Percentiles rank a stretch among this genome's conserved stretches.
Conservation (phyloP, 2,113 vertebrate genomes). For the Passer montanus region DNA sequence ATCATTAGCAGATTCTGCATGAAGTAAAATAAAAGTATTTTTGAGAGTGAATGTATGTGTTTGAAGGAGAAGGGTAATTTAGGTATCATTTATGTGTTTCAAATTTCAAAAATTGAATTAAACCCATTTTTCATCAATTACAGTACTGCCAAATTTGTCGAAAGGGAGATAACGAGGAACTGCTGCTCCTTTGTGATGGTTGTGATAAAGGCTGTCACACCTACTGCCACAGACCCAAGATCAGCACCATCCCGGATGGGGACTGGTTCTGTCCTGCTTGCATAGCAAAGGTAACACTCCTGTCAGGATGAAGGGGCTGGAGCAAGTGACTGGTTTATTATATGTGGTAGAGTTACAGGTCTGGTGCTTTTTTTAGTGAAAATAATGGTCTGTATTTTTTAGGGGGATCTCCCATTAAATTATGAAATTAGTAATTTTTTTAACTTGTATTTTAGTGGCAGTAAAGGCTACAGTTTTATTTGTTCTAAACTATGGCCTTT, state of each 20-base stretch:
- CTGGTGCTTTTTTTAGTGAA: not conserved
- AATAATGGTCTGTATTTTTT: not conserved
- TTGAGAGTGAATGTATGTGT: not conserved
- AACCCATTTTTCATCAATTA: conserved; percentile 56
- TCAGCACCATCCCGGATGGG: conserved; percentile 94
- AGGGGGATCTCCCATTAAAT: not conserved
- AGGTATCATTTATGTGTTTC: not conserved
- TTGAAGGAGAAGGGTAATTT: conserved; percentile 25
- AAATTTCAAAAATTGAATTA: not conserved
- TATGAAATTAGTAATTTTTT: not conserved
- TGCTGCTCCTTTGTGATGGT: conserved; percentile 95
- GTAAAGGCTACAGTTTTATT: not conserved
- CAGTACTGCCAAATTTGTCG: conserved; percentile 98
- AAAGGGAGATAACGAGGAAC: conserved; percentile 97
- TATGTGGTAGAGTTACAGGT: not conserved
- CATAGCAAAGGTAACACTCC: conserved; percentile 90
- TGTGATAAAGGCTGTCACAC: conserved; percentile 99
- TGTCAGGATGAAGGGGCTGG: not conserved
- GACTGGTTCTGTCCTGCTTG: conserved; percentile 99
- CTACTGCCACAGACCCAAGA: conserved; percentile 98
- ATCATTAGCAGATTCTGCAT: not conserved
- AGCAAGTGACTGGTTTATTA: too few relatives aligned
- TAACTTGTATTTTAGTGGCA: not conserved
- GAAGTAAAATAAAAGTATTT: conserved; percentile 28
- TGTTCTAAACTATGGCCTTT: not conserved